Percentiles rank a stretch among this genome's conserved stretches.
Evolutionary conservation across 2,113 vertebrate species (phyloP).

Genomic region (Rhodinocichla rosea): DNA sequence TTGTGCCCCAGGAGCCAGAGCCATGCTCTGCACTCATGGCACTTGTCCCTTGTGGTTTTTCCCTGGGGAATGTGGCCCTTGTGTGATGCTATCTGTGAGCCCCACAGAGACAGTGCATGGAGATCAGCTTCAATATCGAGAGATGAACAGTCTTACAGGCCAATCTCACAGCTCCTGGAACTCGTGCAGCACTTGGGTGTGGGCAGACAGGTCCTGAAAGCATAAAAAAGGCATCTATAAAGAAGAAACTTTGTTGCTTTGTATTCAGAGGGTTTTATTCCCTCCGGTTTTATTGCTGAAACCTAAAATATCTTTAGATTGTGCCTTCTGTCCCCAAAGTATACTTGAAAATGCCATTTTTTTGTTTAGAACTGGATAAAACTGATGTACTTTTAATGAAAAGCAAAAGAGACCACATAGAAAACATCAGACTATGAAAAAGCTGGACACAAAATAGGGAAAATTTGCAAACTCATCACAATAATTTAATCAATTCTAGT

Average conservation of each 20-base stretch:
- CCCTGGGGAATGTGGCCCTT: neutral
- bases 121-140: neutral
- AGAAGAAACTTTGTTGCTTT: neutral
- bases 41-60: neutral
- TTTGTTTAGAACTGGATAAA: neutral
- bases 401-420: neutral
- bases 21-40: rapidly evolving
- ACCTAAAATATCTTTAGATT: neutral
- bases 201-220: neutral
- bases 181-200: neutral
- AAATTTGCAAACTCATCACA: neutral
- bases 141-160: neutral
- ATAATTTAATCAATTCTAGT: neutral
- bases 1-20: neutral
- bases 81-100: neutral
- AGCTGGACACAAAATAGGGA: neutral
- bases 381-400: neutral
- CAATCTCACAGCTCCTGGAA: neutral
- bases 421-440: neutral
- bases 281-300: neutral
- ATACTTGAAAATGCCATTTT: neutral
- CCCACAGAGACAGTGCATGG: rapidly evolving
- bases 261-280: neutral
- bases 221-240: neutral
- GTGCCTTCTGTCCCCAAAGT: neutral